A percentile compares a stretch with the other conserved stretches of the same genome.
These are phyloP conservation scores for Streptopelia turtur DNA, from an alignment of 2,797 vertebrate species.

Conservation along the genomic window DNA sequence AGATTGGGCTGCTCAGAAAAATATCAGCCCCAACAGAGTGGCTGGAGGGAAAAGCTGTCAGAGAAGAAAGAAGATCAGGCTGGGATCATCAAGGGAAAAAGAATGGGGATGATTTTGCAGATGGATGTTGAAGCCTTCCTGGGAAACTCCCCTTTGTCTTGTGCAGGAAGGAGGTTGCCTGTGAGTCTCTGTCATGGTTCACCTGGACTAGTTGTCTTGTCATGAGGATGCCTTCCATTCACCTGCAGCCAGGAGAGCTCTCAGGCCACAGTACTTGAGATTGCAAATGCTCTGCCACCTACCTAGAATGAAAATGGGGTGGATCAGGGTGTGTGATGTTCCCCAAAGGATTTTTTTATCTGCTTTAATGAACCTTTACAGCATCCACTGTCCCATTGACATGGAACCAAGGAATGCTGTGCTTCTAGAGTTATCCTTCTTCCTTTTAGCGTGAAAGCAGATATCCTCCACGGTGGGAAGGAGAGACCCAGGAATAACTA, in stretches of 20 bases:
- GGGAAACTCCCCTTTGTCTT: not conserved
- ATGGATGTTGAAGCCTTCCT: not conserved
- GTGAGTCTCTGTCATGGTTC: not conserved
- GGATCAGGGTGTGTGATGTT: not conserved
- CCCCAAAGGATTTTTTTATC: not conserved
- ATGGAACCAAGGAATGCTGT: not conserved
- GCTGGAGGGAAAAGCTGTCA: not conserved
- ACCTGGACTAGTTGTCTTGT: not conserved
- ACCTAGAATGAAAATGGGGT: not conserved
- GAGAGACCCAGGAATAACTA: not conserved
- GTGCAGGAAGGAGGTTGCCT: not conserved
- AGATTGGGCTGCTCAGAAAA: not conserved
- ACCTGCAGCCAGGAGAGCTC: not conserved
- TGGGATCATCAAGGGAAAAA: not conserved
- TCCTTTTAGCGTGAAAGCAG: not conserved
- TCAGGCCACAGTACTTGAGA: not conserved
- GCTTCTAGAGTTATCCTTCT: not conserved
- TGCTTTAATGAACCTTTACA: not conserved
- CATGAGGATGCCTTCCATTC: not conserved
- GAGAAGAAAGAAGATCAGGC: constrained; percentile 5
- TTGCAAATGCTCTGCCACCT: not conserved
- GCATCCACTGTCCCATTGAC: not conserved
- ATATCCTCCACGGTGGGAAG: not conserved
- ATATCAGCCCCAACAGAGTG: not conserved
- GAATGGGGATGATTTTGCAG: not conserved